phyloP scores from a whole-genome alignment of 2,113 vertebrate species.

The Nerophis lumbriciformis region DNA sequence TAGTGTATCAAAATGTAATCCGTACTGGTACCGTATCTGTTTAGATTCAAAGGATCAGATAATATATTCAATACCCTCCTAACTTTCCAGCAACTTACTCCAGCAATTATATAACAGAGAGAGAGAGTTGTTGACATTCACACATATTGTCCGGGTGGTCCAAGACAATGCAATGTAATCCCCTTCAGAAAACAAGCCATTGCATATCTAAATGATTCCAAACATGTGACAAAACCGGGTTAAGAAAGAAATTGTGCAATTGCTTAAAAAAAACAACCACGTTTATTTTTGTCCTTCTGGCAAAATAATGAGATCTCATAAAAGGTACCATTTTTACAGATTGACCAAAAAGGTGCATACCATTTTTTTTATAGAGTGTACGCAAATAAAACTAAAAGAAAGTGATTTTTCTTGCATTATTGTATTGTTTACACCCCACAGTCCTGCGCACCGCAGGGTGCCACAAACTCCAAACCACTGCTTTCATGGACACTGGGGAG shows the following conservation, averaged over 20 bases:
- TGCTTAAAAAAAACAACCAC: conserved; percentile 50
- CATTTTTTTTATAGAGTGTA: conserved; percentile 62
- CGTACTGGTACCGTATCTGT: no score
- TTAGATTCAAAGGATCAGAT: background rate
- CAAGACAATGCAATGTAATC: conserved; percentile 21
- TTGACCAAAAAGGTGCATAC: conserved; percentile 47
- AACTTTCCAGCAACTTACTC: background rate
- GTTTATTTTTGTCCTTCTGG: conserved; percentile 66
- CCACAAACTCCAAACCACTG: conserved; percentile 55
- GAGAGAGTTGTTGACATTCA: conserved; percentile 25
- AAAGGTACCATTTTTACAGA: conserved; percentile 59
- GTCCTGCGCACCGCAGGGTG: conserved; percentile 48
- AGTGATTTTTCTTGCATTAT: conserved; percentile 56
- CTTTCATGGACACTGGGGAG: conserved; percentile 53
- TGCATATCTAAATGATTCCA: conserved; percentile 18
- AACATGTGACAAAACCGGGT: conserved; percentile 38
- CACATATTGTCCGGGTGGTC: conserved; percentile 20
- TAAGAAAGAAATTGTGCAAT: conserved; percentile 61
- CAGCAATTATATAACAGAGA: background rate
- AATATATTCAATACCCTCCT: background rate
- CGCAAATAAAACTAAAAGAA: conserved; percentile 47
- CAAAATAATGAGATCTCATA: conserved; percentile 59
- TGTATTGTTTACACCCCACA: conserved; percentile 61
- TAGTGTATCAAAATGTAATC: no score
- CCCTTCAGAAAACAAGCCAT: conserved; percentile 36